Evolutionary conservation across 2,797 vertebrate genomes (phyloP).

Genomic region (Zenarchopterus dispar): DNA sequence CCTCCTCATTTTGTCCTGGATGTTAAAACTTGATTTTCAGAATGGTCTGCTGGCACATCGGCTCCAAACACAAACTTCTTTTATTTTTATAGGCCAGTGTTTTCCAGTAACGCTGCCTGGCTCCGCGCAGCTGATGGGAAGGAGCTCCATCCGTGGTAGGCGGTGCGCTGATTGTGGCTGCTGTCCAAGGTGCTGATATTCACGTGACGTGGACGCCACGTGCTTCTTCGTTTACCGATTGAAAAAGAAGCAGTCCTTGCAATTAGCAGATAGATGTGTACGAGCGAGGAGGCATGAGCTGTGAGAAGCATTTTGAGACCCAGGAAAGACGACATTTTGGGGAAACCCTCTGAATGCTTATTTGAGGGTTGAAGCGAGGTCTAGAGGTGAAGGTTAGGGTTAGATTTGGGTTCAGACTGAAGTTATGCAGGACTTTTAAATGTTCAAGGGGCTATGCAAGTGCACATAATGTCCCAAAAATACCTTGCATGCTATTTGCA

Average conservation of each 20-base stretch:
- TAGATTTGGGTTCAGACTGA: too few species aligned
- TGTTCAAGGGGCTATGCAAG: too few species aligned
- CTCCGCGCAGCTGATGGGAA: constrained; percentile 15
- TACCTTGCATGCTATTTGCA: too few species aligned
- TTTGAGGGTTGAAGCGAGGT: too few species aligned
- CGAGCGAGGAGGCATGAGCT: too few species aligned
- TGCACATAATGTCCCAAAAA: too few species aligned
- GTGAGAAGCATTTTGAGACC: too few species aligned
- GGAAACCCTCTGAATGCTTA: too few species aligned
- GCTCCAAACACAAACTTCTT: constrained; percentile 27
- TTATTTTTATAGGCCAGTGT: not conserved
- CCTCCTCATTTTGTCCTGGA: not conserved
- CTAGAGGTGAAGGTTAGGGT: too few species aligned
- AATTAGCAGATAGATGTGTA: too few species aligned
- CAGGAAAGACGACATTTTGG: too few species aligned
- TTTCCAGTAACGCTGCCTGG: constrained; percentile 1
- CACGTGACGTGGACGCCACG: constrained; percentile 70
- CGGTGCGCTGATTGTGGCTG: constrained; percentile 50
- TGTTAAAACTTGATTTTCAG: constrained; percentile 2
- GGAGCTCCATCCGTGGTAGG: constrained; percentile 25
- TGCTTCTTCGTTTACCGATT: constrained; percentile 34
- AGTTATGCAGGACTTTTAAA: too few species aligned
- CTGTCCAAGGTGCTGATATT: constrained; percentile 76
- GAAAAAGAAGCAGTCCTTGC: constrained; percentile 6
- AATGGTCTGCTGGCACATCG: not conserved